A percentile compares a stretch with the other conserved stretches of the same genome.
Conservation (phyloP, 2,888 invertebrate species). For the Caenorhabditis wallacei region DNA sequence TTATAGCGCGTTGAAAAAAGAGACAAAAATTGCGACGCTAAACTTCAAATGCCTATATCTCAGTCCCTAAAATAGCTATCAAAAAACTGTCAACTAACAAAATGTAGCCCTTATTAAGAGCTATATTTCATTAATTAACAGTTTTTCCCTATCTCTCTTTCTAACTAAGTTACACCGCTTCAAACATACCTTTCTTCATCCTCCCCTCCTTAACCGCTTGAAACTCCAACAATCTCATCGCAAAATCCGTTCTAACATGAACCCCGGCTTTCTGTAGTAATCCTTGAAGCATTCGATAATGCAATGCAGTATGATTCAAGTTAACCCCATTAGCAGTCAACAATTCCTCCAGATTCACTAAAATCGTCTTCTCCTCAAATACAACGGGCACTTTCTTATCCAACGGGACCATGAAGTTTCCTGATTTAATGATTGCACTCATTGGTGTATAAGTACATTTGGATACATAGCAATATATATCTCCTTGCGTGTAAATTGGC, state of each 20-base stretch:
- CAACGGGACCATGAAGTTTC: constrained; percentile 26
- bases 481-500: not conserved
- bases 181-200: not conserved
- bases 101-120: too few species aligned
- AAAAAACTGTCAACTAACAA: too few species aligned
- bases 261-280: constrained; percentile 34
- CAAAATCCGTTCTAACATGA: constrained; percentile 21
- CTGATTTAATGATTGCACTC: constrained; percentile 16
- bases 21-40: too few species aligned
- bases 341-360: constrained; percentile 6
- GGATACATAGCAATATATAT: constrained; percentile 5
- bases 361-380: constrained; percentile 1
- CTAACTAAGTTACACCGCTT: too few species aligned
- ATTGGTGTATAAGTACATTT: constrained; percentile 12
- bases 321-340: constrained; percentile 40
- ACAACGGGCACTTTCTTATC: constrained; percentile 2
- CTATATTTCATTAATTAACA: too few species aligned
- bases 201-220: not conserved
- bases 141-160: too few species aligned
- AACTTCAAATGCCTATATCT: too few species aligned
- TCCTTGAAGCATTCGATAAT: constrained; percentile 44
- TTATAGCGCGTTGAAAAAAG: too few species aligned
- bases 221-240: not conserved
- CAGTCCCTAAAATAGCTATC: too few species aligned
- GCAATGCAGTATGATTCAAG: constrained; percentile 1